Conservation (phyloP, 2,888 invertebrate species). For the Ferdinandea cuprea region DNA sequence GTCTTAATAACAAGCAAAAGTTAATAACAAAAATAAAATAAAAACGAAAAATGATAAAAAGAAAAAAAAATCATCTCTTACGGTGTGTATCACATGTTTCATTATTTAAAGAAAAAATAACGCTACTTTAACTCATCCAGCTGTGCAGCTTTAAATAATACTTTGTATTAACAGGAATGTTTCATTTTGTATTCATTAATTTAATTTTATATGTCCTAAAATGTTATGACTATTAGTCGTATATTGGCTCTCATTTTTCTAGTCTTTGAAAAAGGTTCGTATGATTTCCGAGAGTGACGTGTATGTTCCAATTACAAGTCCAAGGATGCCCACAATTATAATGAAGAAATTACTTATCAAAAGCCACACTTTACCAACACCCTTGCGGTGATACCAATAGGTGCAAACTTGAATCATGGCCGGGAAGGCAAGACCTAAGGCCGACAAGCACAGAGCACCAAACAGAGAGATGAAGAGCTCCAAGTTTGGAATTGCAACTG, state of each 20-base stretch:
- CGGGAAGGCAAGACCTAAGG: constrained; percentile 94
- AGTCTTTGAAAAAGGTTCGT: constrained; percentile 83
- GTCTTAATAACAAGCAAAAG: constrained; percentile 35
- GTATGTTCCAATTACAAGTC: constrained; percentile 88
- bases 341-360: constrained; percentile 86
- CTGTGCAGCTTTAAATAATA: constrained; percentile 57
- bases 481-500: constrained; percentile 92
- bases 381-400: constrained; percentile 88
- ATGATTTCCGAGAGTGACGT: constrained; percentile 88
- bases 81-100: constrained; percentile 71
- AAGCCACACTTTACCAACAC: constrained; percentile 85
- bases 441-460: constrained; percentile 95
- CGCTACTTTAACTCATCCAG: constrained; percentile 31
- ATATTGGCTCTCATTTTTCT: constrained; percentile 19
- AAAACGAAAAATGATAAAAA: constrained; percentile 29
- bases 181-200: constrained; percentile 54
- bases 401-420: constrained; percentile 93
- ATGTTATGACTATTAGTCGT: not conserved
- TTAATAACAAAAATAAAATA: constrained; percentile 22
- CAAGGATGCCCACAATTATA: constrained; percentile 87
- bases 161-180: constrained; percentile 73
- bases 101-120: constrained; percentile 62
- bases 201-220: constrained; percentile 4
- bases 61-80: constrained; percentile 53
- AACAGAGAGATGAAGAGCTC: constrained; percentile 91